phyloP scores from a whole-genome alignment of 2,113 vertebrate species.

The Aspidoscelis tigris region DNA sequence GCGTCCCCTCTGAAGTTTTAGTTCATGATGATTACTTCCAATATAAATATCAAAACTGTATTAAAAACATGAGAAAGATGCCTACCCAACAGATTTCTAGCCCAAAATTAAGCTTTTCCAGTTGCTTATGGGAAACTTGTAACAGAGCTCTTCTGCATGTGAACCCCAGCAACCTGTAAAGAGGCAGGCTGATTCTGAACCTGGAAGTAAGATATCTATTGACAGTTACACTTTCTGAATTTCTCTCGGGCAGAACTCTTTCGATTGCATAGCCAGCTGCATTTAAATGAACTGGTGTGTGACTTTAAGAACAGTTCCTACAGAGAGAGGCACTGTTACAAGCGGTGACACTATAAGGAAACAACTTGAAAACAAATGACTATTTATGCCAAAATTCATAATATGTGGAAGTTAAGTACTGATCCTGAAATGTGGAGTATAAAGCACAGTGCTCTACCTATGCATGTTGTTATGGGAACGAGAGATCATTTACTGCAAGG shows the following conservation, averaged over 20 bases:
- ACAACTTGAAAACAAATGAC: not conserved
- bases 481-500: not conserved
- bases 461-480: not conserved
- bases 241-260: not conserved
- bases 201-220: not conserved
- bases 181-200: not conserved
- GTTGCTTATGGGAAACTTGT: no score
- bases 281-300: not conserved
- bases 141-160: not conserved
- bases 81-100: no score
- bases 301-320: not conserved
- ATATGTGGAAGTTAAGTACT: not conserved
- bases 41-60: no score
- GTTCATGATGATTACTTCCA: no score
- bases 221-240: not conserved
- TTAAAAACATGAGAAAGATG: no score
- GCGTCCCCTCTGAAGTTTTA: no score
- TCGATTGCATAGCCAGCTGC: not conserved
- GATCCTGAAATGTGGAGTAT: not conserved
- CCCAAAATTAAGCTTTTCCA: no score
- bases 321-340: not conserved
- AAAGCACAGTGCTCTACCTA: not conserved
- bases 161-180: not conserved
- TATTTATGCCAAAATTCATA: slow-evolving; percentile 13
- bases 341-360: not conserved